These are phyloP conservation scores for Helicolenus hilgendorfi DNA, from an alignment of 2,797 vertebrate genomes.

Conservation along the genomic window DNA sequence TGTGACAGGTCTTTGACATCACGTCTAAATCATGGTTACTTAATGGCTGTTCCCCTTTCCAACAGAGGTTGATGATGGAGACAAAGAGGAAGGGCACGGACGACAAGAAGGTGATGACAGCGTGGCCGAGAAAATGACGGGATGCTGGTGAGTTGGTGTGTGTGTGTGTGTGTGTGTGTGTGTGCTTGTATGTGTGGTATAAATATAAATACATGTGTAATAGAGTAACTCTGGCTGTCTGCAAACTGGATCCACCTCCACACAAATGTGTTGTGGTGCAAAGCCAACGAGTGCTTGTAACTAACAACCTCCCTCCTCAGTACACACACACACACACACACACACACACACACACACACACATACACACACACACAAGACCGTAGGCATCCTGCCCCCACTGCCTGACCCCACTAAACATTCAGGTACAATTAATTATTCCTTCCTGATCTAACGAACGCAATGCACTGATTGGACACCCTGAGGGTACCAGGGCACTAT, in stretches of 20 bases:
- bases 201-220: not conserved
- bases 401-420: conserved; percentile 90
- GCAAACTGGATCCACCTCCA: conserved; percentile 59
- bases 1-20: conserved; percentile 59
- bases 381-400: conserved; percentile 77
- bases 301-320: not conserved
- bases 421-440: conserved; percentile 92
- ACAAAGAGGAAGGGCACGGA: conserved; percentile 65
- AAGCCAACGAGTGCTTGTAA: conserved; percentile 29
- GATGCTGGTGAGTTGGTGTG: not conserved
- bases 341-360: conserved; percentile 42
- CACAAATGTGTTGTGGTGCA: conserved; percentile 61
- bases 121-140: conserved; percentile 30
- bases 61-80: conserved; percentile 48
- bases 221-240: conserved; percentile 21
- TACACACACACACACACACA: conserved; percentile 40
- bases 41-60: conserved; percentile 48
- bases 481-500: conserved; percentile 86
- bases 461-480: conserved; percentile 87
- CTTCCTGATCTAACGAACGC: conserved; percentile 88
- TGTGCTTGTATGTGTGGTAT: not conserved
- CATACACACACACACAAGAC: conserved; percentile 42
- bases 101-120: conserved; percentile 61
- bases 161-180: not conserved
- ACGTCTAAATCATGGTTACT: conserved; percentile 62